Evolutionary conservation across 2,797 vertebrate species (phyloP), one percentile per base, ranked within the genome.

Genomic region (Phaenicophaeus curvirostris): DNA sequence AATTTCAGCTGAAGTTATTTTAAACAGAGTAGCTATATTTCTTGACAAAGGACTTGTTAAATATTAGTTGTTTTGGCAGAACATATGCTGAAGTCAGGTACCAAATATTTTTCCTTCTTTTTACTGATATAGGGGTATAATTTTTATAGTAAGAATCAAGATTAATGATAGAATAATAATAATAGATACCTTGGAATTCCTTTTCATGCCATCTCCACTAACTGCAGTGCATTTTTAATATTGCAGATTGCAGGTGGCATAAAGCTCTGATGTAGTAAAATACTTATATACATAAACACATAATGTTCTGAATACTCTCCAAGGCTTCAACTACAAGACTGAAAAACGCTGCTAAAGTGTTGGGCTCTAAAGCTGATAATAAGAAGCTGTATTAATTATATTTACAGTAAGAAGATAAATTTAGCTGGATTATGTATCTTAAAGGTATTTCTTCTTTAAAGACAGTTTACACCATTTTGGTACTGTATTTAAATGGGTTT

Each of bases 121-220:
- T 31, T 51, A 19, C 9, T 67, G 33, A 17, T 35, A 33, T 3
- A 17, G 5, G 31, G 11, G 7, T 80, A 12, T 35, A 0, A 1
- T 83, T 80, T 79, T n/a, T 10, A 15, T 48, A 16, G 6, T 39
- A 58, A 19, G 35, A 80, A 33, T 53, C 17, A 63, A 6, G 5
- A 61, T 48, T 63, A 89, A 51, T 18, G 54, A 23, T 3, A 68
- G 33, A 69, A 84, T 67, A 92, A 66, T 33, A 66, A 62, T 35
- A 20, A 2, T 28, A 75, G 12, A 58, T 69, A 54, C 12, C 5
- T 44, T 72, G 46, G 4, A 65, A 46, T 15, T 39, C 19, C 51
- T 62, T 28, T 80, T 84, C 35, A n/a, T n/a, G 6, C 48, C 33
- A 31, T 6, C 13, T 33, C 31, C 13, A 44, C 16, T 77, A 86